Conservation (phyloP, 92 coral and sea anemone species). For the Heliopora coerulea region DNA sequence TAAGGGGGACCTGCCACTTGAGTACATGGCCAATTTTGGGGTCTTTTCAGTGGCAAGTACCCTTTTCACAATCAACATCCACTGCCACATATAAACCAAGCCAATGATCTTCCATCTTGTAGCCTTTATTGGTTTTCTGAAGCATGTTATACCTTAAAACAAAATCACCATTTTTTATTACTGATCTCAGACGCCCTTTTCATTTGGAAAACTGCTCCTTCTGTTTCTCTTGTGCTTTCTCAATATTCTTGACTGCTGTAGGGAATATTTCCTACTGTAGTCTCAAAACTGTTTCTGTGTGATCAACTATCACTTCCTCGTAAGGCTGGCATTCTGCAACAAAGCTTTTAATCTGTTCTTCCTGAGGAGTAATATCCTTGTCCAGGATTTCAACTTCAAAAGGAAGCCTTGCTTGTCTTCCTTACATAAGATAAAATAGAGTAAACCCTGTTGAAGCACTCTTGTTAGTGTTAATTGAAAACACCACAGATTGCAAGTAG, state of each 20-base stretch:
- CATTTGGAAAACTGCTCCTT: too few relatives aligned
- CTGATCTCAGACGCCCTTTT: too few relatives aligned
- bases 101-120: too few relatives aligned
- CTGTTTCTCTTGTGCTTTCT: constrained; percentile 38
- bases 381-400: constrained; percentile 15
- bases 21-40: too few relatives aligned
- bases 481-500: constrained; percentile 21
- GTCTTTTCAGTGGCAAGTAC: too few relatives aligned
- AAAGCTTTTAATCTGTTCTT: not conserved
- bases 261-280: constrained; percentile 16
- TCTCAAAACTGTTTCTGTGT: not conserved
- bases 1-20: too few relatives aligned
- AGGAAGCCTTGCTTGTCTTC: constrained; percentile 26
- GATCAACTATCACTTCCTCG: not conserved
- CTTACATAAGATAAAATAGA: constrained; percentile 31
- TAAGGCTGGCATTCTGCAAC: constrained; percentile 21
- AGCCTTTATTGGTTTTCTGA: too few relatives aligned
- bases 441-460: constrained; percentile 31
- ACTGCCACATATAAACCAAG: too few relatives aligned
- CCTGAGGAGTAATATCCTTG: constrained; percentile 2
- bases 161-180: too few relatives aligned
- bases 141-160: too few relatives aligned
- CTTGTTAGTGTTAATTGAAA: constrained; percentile 27
- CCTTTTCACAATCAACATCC: too few relatives aligned
- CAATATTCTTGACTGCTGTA: constrained; percentile 33